These are phyloP conservation scores for Falco concolor DNA, from an alignment of 2,797 vertebrate genomes.

Conservation along the genomic window DNA sequence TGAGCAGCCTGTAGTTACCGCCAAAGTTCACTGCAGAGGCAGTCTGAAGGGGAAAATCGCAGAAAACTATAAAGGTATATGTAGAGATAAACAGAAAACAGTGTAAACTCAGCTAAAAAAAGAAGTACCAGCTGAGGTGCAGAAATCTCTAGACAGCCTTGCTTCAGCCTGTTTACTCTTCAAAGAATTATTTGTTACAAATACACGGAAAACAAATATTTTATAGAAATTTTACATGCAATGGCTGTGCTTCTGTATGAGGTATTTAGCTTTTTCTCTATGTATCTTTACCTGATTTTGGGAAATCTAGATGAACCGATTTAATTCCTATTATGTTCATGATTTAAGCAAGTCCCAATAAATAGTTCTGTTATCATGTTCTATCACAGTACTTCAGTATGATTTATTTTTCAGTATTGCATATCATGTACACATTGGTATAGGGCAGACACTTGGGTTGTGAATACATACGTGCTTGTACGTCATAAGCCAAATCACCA, in stretches of 20 bases:
- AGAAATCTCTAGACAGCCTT: background rate
- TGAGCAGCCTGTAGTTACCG: background rate
- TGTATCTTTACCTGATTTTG: background rate
- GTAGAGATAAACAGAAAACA: background rate
- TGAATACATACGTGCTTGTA: background rate
- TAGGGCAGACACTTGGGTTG: background rate
- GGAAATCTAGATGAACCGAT: background rate
- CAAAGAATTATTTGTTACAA: background rate
- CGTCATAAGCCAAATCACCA: background rate
- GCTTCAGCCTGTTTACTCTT: background rate
- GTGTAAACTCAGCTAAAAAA: background rate
- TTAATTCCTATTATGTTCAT: background rate
- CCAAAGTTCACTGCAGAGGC: background rate
- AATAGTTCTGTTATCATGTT: background rate
- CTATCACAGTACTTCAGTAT: background rate
- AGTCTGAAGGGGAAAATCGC: background rate
- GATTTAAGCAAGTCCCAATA: background rate
- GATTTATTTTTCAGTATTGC: background rate
- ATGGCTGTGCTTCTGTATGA: background rate
- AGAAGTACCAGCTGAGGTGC: background rate
- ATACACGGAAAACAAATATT: background rate
- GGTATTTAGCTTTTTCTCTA: background rate
- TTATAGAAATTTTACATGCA: background rate
- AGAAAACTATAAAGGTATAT: background rate
- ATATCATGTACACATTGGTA: background rate